Conservation (phyloP, 2,888 invertebrate species). For the Rotaria macrura region DNA sequence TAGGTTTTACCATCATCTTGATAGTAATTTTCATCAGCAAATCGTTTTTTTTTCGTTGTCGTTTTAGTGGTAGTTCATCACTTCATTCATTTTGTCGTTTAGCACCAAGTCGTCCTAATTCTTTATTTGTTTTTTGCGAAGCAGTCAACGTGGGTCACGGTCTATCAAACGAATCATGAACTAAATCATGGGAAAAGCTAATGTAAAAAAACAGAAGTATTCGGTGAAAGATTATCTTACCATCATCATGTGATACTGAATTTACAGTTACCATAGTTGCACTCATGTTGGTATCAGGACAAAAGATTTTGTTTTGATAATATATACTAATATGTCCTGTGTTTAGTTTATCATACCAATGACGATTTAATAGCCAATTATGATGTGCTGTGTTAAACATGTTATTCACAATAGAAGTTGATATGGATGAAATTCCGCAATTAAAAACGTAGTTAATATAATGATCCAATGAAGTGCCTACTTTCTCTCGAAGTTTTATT, state of each 20-base stretch:
- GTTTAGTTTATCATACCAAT: neutral
- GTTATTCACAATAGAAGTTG: neutral
- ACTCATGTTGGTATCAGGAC: neutral
- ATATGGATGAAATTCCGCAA: neutral
- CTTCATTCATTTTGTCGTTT: neutral
- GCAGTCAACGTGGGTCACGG: neutral
- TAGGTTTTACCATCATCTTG: neutral
- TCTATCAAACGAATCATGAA: neutral
- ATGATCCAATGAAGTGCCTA: neutral
- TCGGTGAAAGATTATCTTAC: neutral
- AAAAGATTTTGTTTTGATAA: neutral
- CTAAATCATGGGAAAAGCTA: neutral
- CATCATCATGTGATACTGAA: neutral
- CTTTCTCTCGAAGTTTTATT: neutral
- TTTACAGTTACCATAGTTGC: neutral
- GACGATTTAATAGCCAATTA: neutral
- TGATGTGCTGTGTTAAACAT: neutral
- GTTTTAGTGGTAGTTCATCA: neutral
- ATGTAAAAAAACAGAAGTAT: neutral
- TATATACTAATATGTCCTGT: neutral
- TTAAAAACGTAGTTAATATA: neutral
- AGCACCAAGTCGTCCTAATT: neutral
- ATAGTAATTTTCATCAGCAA: neutral
- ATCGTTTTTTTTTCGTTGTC: neutral
- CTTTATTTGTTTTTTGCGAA: neutral